Evolutionary conservation across 1,140 invertebrate species (phyloP).

Genomic region (Papilio helenus): DNA sequence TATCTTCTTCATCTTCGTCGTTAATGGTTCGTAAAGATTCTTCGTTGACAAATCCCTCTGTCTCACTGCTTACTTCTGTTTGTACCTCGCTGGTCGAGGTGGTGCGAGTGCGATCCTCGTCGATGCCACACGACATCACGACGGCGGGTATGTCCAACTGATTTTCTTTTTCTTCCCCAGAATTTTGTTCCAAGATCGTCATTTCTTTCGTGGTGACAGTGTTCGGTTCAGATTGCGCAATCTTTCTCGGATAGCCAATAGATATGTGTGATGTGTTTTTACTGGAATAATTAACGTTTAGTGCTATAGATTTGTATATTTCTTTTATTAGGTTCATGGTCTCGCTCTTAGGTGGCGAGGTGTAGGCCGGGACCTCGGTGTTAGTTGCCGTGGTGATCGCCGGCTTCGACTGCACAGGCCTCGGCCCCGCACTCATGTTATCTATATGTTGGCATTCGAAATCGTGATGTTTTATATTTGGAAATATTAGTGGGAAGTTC

Average conservation of each 20-base stretch:
- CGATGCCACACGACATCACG: background rate
- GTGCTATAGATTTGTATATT: conserved; percentile 72
- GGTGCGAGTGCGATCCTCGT: background rate
- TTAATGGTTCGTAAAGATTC: conserved; percentile 3
- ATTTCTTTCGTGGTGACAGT: conserved; percentile 6
- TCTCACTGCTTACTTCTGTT: conserved; percentile 20
- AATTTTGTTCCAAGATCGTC: conserved; percentile 7
- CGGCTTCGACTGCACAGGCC: conserved; percentile 42
- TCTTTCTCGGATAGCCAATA: conserved; percentile 2
- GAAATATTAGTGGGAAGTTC: conserved; percentile 64
- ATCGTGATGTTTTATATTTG: conserved; percentile 51
- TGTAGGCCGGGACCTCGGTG: conserved; percentile 48
- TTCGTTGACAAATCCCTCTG: conserved; percentile 1
- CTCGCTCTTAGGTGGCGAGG: conserved; percentile 51
- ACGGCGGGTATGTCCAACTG: background rate
- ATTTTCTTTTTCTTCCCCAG: conserved; percentile 8
- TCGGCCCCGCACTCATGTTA: conserved; percentile 41
- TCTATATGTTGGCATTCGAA: conserved; percentile 54
- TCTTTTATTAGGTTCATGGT: conserved; percentile 74
- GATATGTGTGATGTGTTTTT: conserved; percentile 54
- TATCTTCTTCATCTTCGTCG: conserved; percentile 25
- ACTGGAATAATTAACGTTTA: conserved; percentile 55
- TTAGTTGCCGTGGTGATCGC: conserved; percentile 56
- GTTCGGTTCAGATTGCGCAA: background rate
- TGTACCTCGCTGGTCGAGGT: background rate